These are phyloP conservation scores for Chironomus striatipennis DNA, from an alignment of 1,140 invertebrate genomes.

Conservation along the genomic window DNA sequence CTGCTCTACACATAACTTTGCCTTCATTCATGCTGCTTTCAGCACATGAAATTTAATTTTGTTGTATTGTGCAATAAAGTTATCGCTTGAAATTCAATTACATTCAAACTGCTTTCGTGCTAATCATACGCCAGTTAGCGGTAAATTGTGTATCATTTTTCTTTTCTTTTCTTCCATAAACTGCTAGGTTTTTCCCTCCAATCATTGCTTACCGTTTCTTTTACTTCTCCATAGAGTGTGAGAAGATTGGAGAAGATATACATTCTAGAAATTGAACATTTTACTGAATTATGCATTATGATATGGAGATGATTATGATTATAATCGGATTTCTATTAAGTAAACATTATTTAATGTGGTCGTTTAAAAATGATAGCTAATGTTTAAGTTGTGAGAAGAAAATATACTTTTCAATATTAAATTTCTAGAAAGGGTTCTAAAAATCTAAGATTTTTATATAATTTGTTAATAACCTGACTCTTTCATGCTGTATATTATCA, in stretches of 20 bases:
- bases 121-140: constrained; percentile 5
- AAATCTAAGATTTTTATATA: no score
- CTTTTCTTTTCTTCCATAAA: background rate
- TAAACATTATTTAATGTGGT: no score
- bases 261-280: background rate
- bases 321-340: no score
- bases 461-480: no score
- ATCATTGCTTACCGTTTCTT: background rate
- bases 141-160: constrained; percentile 14
- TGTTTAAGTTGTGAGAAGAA: no score
- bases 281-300: background rate
- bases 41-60: background rate
- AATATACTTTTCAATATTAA: no score
- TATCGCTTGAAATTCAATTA: background rate
- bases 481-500: no score
- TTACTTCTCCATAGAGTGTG: background rate
- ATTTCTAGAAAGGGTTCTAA: no score
- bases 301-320: no score
- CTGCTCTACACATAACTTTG: no score
- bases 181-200: background rate
- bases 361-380: no score
- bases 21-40: background rate
- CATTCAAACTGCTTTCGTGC: background rate
- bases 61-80: background rate
- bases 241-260: background rate